phyloP scores from a whole-genome alignment of 2,888 invertebrate species.

The Oscheius sp. region DNA sequence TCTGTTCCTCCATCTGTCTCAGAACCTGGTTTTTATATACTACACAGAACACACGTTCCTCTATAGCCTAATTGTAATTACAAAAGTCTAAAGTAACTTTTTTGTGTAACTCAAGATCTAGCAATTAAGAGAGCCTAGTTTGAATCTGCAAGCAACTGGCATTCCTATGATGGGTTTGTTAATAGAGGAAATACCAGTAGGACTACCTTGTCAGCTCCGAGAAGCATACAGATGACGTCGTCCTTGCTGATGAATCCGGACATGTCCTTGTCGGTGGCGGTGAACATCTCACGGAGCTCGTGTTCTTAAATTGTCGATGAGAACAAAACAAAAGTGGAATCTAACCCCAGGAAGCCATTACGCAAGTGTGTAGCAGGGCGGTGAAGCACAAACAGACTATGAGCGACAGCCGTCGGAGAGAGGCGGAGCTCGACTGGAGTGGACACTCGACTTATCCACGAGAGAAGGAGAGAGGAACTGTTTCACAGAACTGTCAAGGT shows the following conservation, averaged over 20 bases:
- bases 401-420: slow-evolving; percentile 6
- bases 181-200: not conserved
- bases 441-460: slow-evolving; percentile 20
- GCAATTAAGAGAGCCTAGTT: no score
- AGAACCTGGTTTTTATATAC: no score
- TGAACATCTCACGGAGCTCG: slow-evolving; percentile 65
- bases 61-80: no score
- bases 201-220: slow-evolving; percentile 63
- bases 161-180: no score
- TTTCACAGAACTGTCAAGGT: slow-evolving; percentile 24
- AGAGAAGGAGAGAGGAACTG: not conserved
- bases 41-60: no score
- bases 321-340: not conserved
- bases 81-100: no score
- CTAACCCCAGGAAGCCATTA: slow-evolving; percentile 41
- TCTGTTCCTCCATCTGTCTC: no score
- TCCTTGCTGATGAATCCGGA: slow-evolving; percentile 66
- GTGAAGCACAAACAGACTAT: slow-evolving; percentile 21
- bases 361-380: slow-evolving; percentile 14
- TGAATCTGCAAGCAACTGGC: no score
- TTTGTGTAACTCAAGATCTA: no score
- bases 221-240: slow-evolving; percentile 67
- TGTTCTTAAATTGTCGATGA: slow-evolving; percentile 48
- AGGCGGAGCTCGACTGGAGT: slow-evolving; percentile 25
- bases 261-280: slow-evolving; percentile 65